Evolutionary conservation across 2,888 invertebrate genomes (phyloP), one percentile per base, ranked within the genome.

Genomic region (Dasysyrphus tricinctus): DNA sequence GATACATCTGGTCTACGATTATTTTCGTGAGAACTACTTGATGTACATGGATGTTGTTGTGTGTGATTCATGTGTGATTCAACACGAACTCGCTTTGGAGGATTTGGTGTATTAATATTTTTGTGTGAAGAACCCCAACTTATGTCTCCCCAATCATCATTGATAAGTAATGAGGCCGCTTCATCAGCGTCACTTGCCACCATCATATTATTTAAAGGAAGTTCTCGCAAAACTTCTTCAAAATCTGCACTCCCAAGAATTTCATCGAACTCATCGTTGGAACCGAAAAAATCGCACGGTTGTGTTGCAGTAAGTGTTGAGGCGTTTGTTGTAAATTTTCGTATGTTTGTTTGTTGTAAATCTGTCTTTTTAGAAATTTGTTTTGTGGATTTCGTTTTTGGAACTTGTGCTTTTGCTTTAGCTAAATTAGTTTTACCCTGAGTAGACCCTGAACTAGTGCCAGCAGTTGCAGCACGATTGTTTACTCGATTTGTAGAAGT

Each of bases 191-290:
- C 69, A 44, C 74, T 67, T 14, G n/a, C 19, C 8, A 47, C 14
- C 4, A 11, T 47, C 57, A 59, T 70, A 73, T 44, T 70, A 69
- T 56, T 73, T 14, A 42, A 57, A 56, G 44, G 51, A 24, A 4
- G 29, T 67, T 47, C 57, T 70, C 9, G n/a, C 9, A 42, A 29
- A 6, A 37, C 14, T 49, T 88, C 88, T 6, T 89, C 89, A 59
- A 91, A 89, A 76, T 90, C 89, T 8, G 89, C 90, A 42, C 89
- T 89, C 5, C 89, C 89, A 88, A 92, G 42, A 5, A 90, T 72
- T 67, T 90, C 90, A 70, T 92, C 91, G 16, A 91, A 91, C 4
- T 89, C 91, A 89, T 92, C 92, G 65, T 91, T 90, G 67, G 89
- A 89, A 70, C 90, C 90, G 39, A 92, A 91, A 69, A 92, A 90